Evolutionary conservation across 2,888 invertebrate genomes (phyloP).

Genomic region (Amblyjoppa proteus): DNA sequence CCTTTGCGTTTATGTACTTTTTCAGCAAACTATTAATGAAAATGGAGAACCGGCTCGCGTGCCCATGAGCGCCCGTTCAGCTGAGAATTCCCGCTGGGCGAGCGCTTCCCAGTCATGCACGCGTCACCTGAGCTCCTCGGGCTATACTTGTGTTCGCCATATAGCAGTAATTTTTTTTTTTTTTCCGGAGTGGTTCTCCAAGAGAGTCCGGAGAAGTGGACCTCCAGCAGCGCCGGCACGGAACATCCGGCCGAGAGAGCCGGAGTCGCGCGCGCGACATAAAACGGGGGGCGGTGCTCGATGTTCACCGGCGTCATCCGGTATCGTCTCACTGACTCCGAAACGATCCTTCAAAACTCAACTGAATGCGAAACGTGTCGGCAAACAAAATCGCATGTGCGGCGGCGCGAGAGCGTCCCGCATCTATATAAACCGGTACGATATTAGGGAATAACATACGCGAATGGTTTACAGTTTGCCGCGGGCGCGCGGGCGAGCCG

Average conservation of each 20-base stretch:
- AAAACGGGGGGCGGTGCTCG: constrained; percentile 58
- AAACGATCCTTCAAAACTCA: constrained; percentile 83
- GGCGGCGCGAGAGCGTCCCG: constrained; percentile 65
- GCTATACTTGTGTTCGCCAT: constrained; percentile 17
- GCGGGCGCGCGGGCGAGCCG: constrained; percentile 36
- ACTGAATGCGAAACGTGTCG: constrained; percentile 81
- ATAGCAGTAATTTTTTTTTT: constrained; percentile 36
- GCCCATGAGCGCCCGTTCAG: constrained; percentile 25
- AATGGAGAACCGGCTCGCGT: neutral
- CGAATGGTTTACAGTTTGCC: constrained; percentile 14
- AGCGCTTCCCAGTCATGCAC: constrained; percentile 30
- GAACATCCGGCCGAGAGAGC: constrained; percentile 24
- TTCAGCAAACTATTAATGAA: neutral
- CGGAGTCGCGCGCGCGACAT: constrained; percentile 44
- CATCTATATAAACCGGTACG: constrained; percentile 31
- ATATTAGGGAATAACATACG: constrained; percentile 30
- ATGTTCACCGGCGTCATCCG: constrained; percentile 60
- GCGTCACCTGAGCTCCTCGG: constrained; percentile 52
- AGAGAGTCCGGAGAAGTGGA: constrained; percentile 50
- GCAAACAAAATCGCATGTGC: constrained; percentile 83
- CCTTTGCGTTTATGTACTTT: neutral
- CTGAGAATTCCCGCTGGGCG: constrained; percentile 47
- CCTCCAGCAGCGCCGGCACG: constrained; percentile 51
- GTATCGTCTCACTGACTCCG: constrained; percentile 81
- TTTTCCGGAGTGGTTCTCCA: constrained; percentile 20